Base-by-base conservation (phyloP, 2,113 vertebrate genomes). In the Siphamia tubifer region DNA sequence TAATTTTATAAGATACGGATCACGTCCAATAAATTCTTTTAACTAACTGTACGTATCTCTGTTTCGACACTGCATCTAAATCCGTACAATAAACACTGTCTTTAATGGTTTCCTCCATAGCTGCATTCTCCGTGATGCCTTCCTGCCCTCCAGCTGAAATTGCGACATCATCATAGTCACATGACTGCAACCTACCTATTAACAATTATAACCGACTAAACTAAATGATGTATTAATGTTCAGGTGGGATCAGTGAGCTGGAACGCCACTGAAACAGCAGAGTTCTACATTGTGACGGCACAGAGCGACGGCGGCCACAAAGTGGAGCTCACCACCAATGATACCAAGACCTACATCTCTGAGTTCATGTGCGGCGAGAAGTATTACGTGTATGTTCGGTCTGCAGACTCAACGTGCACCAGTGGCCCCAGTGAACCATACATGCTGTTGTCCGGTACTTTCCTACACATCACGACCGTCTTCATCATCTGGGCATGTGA, bases 281-380 rank as follows among this genome's bases (percentile, higher is more conserved):
- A 71, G 13, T 65, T 47, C 35, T 94, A 94, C 83, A 35, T 85
- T 1, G 90, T 89, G 19, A 82, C 77, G 1, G 92, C 89, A 30
- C 76, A 87, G 49, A 77, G 53, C 34, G 19, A 6, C 38, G 32
- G 38, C 2, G 87, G 88, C 21, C 85, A 87, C 63, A 70, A 8
- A 40, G 35, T 90, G 40, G 60, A 77, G 48, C 81, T 91, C 34
- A 86, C 58, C 67, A 90, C 92, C 39, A 83, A 70, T 4, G 58
- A 70, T 4, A 91, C 88, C 32, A 82, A 49, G 25, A 81, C 89
- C 13, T 76, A 68, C 11, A 58, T 94, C 52, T 87, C 84, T 1
- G 90, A 89, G 55, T 87, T 94, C 24, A 19, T 11, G 3, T 94
- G 93, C 40, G 92, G 93, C 16, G 69, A 91, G 40, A 34, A 77